phyloP scores from a whole-genome alignment of 1,140 invertebrate species.

The Polypedilum vanderplanki region DNA sequence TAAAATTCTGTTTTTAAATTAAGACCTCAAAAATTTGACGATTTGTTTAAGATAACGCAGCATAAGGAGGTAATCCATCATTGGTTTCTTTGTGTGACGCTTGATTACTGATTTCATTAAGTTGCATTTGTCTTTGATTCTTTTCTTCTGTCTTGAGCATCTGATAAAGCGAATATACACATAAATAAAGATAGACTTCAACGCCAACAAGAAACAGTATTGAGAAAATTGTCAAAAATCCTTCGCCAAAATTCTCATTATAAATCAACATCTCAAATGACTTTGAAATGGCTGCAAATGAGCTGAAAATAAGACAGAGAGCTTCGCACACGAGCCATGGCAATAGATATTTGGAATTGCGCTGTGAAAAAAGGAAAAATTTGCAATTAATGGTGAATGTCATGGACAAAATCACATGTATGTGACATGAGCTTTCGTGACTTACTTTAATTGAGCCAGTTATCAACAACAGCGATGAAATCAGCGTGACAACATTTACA shows the following conservation, averaged over 20 bases:
- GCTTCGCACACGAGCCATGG: neutral
- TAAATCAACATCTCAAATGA: neutral
- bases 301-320: neutral
- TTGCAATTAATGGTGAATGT: neutral
- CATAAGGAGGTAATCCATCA: neutral
- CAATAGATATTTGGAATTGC: neutral
- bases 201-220: neutral
- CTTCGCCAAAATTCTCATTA: neutral
- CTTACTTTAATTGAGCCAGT: conserved; percentile 27
- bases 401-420: neutral
- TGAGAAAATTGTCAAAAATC: neutral
- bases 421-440: neutral
- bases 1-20: neutral
- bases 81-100: neutral
- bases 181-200: conserved; percentile 15
- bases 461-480: conserved; percentile 26
- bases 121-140: conserved; percentile 4
- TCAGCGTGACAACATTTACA: conserved; percentile 1
- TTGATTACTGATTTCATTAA: conserved; percentile 21
- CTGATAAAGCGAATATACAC: conserved; percentile 19
- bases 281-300: neutral
- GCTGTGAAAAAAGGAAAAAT: conserved; percentile 9
- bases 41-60: neutral
- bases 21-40: neutral
- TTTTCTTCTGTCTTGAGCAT: conserved; percentile 16